Evolutionary conservation across 2,888 invertebrate genomes (phyloP), one percentile per base, ranked within the genome.

Genomic region (Congeria kusceri): DNA sequence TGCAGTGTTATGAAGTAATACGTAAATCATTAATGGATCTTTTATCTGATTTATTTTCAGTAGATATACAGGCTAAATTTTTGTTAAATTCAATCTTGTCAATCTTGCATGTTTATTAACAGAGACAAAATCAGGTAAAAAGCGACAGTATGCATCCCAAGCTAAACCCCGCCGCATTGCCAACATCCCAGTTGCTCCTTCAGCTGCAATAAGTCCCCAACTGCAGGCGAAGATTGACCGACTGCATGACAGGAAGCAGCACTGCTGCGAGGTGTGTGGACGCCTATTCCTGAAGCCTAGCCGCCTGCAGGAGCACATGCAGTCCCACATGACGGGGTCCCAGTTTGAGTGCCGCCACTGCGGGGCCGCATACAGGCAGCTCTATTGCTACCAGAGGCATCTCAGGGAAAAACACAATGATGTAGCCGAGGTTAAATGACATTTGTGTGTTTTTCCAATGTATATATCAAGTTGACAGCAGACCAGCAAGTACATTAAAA

Each of bases 241-340:
- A 20, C 53, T 53, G 13, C 53, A 53, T 20, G 25, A 20, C 53
- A 53, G 18, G 23, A 53, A 53, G 39, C 39, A 39, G 9, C 53
- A 23, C 25, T 53, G 71, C 29, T 72, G 71, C 47, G 20, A 44
- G 32, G 63, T 64, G n/a, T 72, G 71, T 57, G 71, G 71, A 9
- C 63, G 64, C 20, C 58, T 72, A 9, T 72, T 72, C 58, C 58
- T 72, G 28, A 63, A 64, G 18, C 27, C 28, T 0, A 64, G 64
- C 64, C 62, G 49, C 20, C 57, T 72, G 13, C 25, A 64, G 23
- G 20, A 58, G n/a, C 71, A 72, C 47, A 65, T 72, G 64, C 29
- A 58, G 3, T 64, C 53, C 27, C 71, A 72, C 29, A 64, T 64
- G 13, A 64, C 57, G 0, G 64, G 64, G 25, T 57, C 63, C 28